Base-by-base conservation (phyloP, 1,140 invertebrate genomes). In the Aphaenogaster rudis region DNA sequence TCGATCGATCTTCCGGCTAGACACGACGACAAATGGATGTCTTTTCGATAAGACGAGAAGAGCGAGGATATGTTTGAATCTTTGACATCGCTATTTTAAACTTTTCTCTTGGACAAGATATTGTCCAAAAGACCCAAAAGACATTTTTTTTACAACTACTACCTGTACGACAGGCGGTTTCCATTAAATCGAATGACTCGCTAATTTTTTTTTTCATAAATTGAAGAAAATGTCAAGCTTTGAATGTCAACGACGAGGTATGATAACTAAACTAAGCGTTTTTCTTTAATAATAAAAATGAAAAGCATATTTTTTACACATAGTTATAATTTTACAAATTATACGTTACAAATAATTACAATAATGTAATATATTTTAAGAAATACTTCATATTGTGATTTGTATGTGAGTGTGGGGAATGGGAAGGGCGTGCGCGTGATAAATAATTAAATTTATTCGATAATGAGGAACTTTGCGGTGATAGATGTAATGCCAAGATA, bases 131-230 rank as follows among this genome's bases (percentile, higher is more conserved):
- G 1, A 11, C 0, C 2, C 15, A 59, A 63, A 45, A 33, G 39
- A 45, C n/a, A 52, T 28, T 45, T 86, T 86, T 78, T 48, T 63
- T 15, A 69, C 82, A 78, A 71, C 72, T 17, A 17, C 15, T 13
- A 17, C 7, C 36, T 50, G 13, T 36, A n/a, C 15, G 15, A 50
- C 52, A 63, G 15, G 28, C 48, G 33, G 45, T 79, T 87, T 88
- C 66, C 66, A 88, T 88, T 71, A 88, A 88, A 71, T 61, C 80
- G 59, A 74, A 76, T 86, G 74, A 89, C 67, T 84, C 42, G 50
- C 45, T 42, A 86, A 71, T 33, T 59, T 79, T 33, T 59, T 79
- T 88, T 57, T 61, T 15, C n/a, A 17, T 7, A 59, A 15, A 21
- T n/a, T 15, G 11, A 15, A 7, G 3, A 9, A 48, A 21, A 61